These are phyloP conservation scores for Lasius platythorax DNA, from an alignment of 2,888 invertebrate genomes.

Conservation along the genomic window DNA sequence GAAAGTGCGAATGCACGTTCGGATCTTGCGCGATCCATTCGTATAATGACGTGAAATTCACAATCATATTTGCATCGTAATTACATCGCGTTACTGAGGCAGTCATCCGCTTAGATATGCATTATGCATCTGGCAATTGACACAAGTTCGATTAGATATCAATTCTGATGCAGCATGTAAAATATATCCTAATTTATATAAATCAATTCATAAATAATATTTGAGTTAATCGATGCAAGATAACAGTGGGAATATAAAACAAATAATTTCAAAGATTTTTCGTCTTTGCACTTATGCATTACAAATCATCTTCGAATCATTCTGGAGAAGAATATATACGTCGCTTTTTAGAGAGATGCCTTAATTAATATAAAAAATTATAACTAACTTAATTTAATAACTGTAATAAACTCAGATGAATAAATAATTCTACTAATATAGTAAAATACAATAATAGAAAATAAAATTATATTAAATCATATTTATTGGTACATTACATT, in stretches of 20 bases:
- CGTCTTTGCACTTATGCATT: neutral
- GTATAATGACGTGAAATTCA: conserved; percentile 31
- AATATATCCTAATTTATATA: conserved; percentile 18
- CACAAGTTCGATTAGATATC: conserved; percentile 11
- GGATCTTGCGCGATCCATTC: neutral
- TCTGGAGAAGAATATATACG: neutral
- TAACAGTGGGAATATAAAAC: neutral
- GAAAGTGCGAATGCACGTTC: neutral
- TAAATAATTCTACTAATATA: neutral
- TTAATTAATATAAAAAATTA: neutral
- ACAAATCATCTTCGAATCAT: neutral
- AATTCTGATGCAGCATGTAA: conserved; percentile 8
- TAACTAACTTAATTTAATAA: neutral
- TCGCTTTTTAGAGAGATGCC: neutral
- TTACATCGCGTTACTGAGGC: conserved; percentile 9
- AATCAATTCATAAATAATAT: conserved; percentile 10
- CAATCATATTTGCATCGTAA: conserved; percentile 27
- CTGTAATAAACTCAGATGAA: neutral
- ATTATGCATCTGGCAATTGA: conserved; percentile 18
- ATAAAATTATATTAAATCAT: too few species aligned
- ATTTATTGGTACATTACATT: too few species aligned
- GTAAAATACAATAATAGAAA: neutral
- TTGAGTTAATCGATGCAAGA: neutral
- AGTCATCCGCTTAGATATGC: conserved; percentile 2
- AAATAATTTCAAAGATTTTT: neutral